phyloP scores from a whole-genome alignment of 2,888 invertebrate species.

The Stramonita haemastoma region DNA sequence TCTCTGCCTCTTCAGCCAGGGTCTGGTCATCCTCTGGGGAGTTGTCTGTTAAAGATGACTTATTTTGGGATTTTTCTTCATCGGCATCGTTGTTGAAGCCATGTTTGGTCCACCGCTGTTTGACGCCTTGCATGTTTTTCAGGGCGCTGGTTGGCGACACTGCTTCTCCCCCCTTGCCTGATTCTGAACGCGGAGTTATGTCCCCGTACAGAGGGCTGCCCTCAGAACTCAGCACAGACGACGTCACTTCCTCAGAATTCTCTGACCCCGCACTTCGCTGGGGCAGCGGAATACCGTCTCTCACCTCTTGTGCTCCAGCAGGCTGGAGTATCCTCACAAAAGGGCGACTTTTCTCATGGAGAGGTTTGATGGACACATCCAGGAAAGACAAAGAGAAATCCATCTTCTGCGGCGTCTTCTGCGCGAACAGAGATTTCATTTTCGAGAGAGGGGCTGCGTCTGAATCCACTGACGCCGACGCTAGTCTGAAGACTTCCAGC shows the following conservation, averaged over 20 bases:
- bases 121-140: background rate
- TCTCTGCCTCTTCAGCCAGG: background rate
- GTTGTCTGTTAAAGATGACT: background rate
- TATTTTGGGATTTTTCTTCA: background rate
- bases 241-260: background rate
- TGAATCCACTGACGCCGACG: background rate
- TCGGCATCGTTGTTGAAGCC: constrained; percentile 11
- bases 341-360: background rate
- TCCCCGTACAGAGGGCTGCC: background rate
- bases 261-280: background rate
- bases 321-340: background rate
- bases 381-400: constrained; percentile 36
- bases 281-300: background rate
- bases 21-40: background rate
- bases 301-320: background rate
- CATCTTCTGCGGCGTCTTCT: background rate
- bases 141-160: background rate
- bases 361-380: constrained; percentile 7
- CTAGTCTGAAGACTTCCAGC: constrained; percentile 17
- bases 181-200: background rate
- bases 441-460: too few relatives aligned
- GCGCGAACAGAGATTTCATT: background rate
- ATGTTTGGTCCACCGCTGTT: constrained; percentile 17
- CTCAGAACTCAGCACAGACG: background rate
- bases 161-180: background rate